Evolutionary conservation across 2,113 vertebrate genomes (phyloP).

Genomic region (Ptilorrhoa leucosticta): DNA sequence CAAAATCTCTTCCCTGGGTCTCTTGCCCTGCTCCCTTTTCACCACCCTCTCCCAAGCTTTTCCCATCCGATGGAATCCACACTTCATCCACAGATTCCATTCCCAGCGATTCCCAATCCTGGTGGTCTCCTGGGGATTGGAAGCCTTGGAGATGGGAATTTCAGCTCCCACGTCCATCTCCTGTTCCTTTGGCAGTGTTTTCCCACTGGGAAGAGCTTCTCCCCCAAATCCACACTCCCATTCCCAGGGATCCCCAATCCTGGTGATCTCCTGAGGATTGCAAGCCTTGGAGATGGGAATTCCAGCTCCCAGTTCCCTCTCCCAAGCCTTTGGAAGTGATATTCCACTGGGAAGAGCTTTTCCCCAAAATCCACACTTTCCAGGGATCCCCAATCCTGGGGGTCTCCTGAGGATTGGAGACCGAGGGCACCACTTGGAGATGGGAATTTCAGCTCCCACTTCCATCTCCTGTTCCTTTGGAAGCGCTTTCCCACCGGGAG

Average conservation of each 20-base stretch:
- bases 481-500: neutral
- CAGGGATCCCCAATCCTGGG: too few relatives aligned
- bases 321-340: fast-evolving
- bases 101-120: neutral
- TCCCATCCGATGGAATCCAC: neutral
- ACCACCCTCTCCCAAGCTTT: neutral
- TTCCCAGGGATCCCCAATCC: neutral
- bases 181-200: fast-evolving
- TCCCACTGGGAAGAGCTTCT: neutral
- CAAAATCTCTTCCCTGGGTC: fast-evolving
- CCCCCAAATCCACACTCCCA: neutral
- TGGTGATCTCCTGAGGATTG: fast-evolving
- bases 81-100: neutral
- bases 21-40: neutral
- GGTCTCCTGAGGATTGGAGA: fast-evolving
- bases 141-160: neutral
- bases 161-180: neutral
- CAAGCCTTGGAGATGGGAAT: neutral
- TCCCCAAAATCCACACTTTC: too few relatives aligned
- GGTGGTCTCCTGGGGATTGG: neutral
- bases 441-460: neutral
- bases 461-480: fast-evolving
- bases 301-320: neutral
- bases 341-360: neutral
- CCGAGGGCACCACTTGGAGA: fast-evolving